Base-by-base conservation (phyloP, 2,797 vertebrate genomes). In the Lepilemur septentrionalis region DNA sequence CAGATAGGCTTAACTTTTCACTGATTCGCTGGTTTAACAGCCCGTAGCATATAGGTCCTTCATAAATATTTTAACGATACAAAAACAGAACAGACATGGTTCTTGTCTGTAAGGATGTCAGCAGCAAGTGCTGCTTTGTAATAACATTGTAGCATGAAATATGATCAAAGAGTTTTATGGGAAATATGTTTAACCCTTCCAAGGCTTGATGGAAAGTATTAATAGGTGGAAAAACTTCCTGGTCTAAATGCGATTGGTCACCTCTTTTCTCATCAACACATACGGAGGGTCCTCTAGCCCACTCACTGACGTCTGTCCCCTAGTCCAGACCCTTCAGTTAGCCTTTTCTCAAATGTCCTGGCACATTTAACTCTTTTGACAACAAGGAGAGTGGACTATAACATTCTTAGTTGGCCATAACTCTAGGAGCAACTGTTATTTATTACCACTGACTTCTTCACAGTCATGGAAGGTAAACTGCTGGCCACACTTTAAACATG, bases 41-140 rank as follows among this genome's bases (percentile, higher is more conserved):
- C 32, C 20, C n/a, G 7, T 35, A 73, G 79, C 20, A 43, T 35
- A 28, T 2, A 6, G 14, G 15, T 20, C 46, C 13, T 48, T 65
- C 65, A 57, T 59, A 89, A 82, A 61, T 41, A 90, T 84, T 95
- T 82, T 57, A 88, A 95, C 87, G 75, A 69, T 69, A 38, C 48
- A 22, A 70, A 91, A 35, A 76, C 48, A 80, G 32, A 67, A 13
- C 32, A 75, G 61, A 67, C 22, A 25, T 23, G 20, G 52, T 50
- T 90, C 87, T 81, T 67, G 43, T 90, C 63, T 69, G 28, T 30
- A 73, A 55, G 38, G n/a, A 88, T 57, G 50, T 89, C 22, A 46
- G 38, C 38, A 70, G 41, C 7, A 80, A 82, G 43, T 30, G n/a
- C 38, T 65, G 32, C 12, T 28, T 76, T 46, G 3, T 72, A 41